Percentiles rank a stretch among this genome's conserved stretches.
These are phyloP conservation scores for Tipula lateralis DNA, from an alignment of 2,888 invertebrate genomes.

Conservation along the genomic window DNA sequence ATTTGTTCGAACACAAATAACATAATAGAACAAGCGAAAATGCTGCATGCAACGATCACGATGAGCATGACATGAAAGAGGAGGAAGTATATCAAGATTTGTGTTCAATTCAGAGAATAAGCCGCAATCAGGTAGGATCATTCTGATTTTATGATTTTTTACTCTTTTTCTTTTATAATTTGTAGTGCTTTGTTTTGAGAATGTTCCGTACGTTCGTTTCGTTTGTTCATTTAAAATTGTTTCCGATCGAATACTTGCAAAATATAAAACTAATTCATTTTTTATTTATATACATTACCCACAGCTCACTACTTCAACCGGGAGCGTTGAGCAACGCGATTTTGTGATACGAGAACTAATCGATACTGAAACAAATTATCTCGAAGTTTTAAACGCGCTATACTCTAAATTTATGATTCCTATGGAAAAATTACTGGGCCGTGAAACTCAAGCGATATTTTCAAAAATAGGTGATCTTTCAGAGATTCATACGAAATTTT, in stretches of 20 bases:
- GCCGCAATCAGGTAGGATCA: constrained; percentile 51
- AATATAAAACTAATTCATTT: not conserved
- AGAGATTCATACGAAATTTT: constrained; percentile 80
- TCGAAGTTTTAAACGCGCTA: constrained; percentile 84
- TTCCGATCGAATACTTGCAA: not conserved
- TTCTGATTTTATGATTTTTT: constrained; percentile 34
- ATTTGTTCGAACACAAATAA: constrained; percentile 27
- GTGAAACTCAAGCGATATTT: constrained; percentile 76
- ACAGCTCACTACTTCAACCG: constrained; percentile 48
- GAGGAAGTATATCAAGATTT: constrained; percentile 95
- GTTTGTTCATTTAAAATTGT: not conserved
- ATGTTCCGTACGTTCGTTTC: constrained; percentile 5
- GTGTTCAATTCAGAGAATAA: constrained; percentile 64
- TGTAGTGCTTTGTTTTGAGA: constrained; percentile 25
- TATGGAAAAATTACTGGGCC: constrained; percentile 63
- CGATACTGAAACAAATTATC: constrained; percentile 95
- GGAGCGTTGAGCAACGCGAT: constrained; percentile 79
- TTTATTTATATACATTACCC: not conserved
- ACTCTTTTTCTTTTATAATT: constrained; percentile 28
- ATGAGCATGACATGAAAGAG: constrained; percentile 57
- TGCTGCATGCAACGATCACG: constrained; percentile 49
- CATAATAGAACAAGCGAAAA: constrained; percentile 55
- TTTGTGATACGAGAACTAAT: constrained; percentile 89
- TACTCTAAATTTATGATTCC: constrained; percentile 75
- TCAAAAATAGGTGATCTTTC: constrained; percentile 85